These are phyloP conservation scores for Biston stratarius DNA, from an alignment of 2,888 invertebrate species.

Conservation along the genomic window DNA sequence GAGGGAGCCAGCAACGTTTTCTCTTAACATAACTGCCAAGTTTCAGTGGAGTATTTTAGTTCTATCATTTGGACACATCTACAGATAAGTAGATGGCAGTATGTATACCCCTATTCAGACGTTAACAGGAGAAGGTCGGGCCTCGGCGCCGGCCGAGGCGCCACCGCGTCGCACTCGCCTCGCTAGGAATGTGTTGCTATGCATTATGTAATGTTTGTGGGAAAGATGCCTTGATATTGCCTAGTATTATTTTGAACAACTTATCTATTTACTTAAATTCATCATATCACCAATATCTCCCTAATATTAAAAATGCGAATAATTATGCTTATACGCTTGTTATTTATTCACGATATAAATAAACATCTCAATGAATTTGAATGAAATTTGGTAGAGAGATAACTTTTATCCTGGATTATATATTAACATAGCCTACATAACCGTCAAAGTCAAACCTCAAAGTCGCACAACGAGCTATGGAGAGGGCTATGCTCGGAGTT, in stretches of 20 bases:
- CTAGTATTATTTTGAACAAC: background rate
- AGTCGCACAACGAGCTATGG: too few species aligned
- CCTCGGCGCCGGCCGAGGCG: conserved; percentile 59
- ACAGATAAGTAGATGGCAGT: background rate
- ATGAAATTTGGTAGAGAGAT: too few species aligned
- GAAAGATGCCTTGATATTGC: conserved; percentile 2
- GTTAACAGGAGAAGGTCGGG: conserved; percentile 55
- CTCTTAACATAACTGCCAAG: background rate
- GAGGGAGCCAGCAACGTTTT: background rate
- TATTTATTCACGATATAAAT: too few species aligned
- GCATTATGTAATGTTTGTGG: conserved; percentile 37
- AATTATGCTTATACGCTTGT: too few species aligned
- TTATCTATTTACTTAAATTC: background rate
- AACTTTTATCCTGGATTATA: too few species aligned
- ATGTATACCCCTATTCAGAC: conserved; percentile 26
- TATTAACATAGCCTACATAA: too few species aligned
- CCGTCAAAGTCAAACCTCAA: too few species aligned
- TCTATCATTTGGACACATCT: background rate
- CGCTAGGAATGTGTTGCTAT: conserved; percentile 59
- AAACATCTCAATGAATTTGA: too few species aligned
- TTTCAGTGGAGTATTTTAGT: background rate
- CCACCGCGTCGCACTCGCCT: conserved; percentile 51
- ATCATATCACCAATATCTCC: too few species aligned
- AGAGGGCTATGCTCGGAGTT: too few species aligned
- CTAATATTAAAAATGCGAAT: too few species aligned